Evolutionary conservation across 2,113 vertebrate species (phyloP), one percentile per base, ranked within the genome.

Genomic region (Chaetorhynchus papuensis): DNA sequence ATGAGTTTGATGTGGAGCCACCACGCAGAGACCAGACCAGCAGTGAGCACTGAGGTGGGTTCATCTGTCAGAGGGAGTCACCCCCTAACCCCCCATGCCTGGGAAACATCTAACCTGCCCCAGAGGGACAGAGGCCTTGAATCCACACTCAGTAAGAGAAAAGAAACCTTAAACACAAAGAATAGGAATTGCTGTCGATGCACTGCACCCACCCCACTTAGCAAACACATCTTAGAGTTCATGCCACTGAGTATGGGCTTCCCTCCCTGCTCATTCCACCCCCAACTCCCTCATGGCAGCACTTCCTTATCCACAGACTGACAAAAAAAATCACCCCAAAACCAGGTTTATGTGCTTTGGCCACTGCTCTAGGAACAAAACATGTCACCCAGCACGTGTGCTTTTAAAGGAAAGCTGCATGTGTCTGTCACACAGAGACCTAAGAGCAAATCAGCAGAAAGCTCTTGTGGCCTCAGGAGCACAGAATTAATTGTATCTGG

Each of bases 381-480:
- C 8, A 0, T 10, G 6, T 13, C 41, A 65, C 11, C 20, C 14
- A 13, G 10, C 31, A 14, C 1, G 3, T 2, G 4, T 17, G 14
- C 17, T 78, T 82, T 52, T 18, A n/a, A 13, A 74, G 45, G 11
- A 15, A 61, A 54, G 17, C 31, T 41, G 5, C 7, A 1, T 18
- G 7, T 9, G 16, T 82, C 39, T 21, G 4, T 41, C n/a, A 31
- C 39, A 44, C 11, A 41, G 33, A 54, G 39, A 33, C 11, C 35
- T 22, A 4, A 87, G 27, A 80, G 39, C 16, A 50, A 53, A 45
- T 8, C 66, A 78, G 30, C 53, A 80, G 49, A 50, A 47, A 86
- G 50, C 13, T 68, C 35, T 23, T 31, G 9, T 0, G 2, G 17
- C 35, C 66, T 47, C 11, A 24, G 31, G 26, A 45, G 33, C 17